These are phyloP conservation scores for Synanthedon tipuliformis DNA, from an alignment of 2,888 invertebrate genomes.

Conservation along the genomic window DNA sequence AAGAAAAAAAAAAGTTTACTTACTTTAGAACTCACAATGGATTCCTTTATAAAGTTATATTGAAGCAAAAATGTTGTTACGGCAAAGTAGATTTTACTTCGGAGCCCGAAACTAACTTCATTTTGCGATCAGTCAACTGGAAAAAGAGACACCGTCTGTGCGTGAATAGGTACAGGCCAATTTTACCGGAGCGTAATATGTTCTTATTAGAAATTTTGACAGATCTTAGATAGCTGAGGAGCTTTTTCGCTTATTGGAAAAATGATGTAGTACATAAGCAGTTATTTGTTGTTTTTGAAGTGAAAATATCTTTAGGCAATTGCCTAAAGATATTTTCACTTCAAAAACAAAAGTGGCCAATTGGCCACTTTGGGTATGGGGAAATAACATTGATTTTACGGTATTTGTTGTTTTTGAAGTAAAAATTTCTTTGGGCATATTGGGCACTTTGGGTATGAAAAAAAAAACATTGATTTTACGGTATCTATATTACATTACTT, in stretches of 20 bases:
- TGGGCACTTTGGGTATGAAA: too few species aligned
- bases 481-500: too few species aligned
- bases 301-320: too few species aligned
- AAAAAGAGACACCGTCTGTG: constrained; percentile 9
- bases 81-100: background rate
- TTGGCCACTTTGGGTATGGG: too few species aligned
- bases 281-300: too few species aligned
- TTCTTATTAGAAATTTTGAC: constrained; percentile 17
- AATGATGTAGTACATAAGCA: background rate
- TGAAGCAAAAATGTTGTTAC: background rate
- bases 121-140: constrained; percentile 12
- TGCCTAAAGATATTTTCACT: too few species aligned
- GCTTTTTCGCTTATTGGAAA: constrained; percentile 11
- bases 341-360: too few species aligned
- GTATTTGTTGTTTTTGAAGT: too few species aligned
- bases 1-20: background rate
- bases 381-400: too few species aligned
- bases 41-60: background rate
- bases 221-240: constrained; percentile 2
- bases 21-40: background rate
- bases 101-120: constrained; percentile 13
- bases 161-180: constrained; percentile 3
- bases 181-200: constrained; percentile 8
- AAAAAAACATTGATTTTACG: too few species aligned
- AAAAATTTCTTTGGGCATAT: too few species aligned